Base-by-base conservation (phyloP, 1,140 invertebrate genomes). In the Augochlora pura region DNA sequence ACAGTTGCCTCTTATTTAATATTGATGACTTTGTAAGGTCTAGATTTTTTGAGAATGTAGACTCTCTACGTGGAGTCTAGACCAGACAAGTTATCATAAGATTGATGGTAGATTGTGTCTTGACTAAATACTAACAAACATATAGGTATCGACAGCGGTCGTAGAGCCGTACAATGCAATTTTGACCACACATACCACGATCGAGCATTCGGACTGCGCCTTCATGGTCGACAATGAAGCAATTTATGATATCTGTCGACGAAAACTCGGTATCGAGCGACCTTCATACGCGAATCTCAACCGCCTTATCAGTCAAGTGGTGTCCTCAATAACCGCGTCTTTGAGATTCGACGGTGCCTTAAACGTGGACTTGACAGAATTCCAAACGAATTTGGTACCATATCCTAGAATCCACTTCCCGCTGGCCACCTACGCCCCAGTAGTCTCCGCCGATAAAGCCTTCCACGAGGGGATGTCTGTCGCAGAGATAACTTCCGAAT, bases 201-300 rank as follows among this genome's bases (percentile, higher is more conserved):
- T 86, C 42, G 21, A 62, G 5, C 84, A 86, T 38, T 86, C 85
- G 8, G 85, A 86, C 64, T 86, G 85, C n/a, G 85, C 85, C 4
- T 86, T 86, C 16, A 86, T 86, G 84, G 85, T 86, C 4, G 85
- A 86, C 23, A 86, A 86, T 23, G 85, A 86, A 27, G 85, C 85
- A 0, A 86, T 86, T 60, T 86, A 86, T 6, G 85, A 86, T 39
- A 86, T 86, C 46, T 86, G 85, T 59, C 81, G 84, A 9, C 84
- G 85, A 0, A 86, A 86, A 10, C 84, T 86, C 9, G 73, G 77
- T 12, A 86, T 86, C 12, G 85, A 86, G 38, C 64, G 85, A 12
- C 85, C 85, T 1, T 81, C 82, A 2, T 86, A 86, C 38, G 81
- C 84, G 2, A 86, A 86, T 62, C 16, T 86, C 25, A 86, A 86